Percentiles rank a stretch among this genome's conserved stretches.
Conservation (phyloP, 2,113 vertebrate genomes). For the Tringa solitaria region DNA sequence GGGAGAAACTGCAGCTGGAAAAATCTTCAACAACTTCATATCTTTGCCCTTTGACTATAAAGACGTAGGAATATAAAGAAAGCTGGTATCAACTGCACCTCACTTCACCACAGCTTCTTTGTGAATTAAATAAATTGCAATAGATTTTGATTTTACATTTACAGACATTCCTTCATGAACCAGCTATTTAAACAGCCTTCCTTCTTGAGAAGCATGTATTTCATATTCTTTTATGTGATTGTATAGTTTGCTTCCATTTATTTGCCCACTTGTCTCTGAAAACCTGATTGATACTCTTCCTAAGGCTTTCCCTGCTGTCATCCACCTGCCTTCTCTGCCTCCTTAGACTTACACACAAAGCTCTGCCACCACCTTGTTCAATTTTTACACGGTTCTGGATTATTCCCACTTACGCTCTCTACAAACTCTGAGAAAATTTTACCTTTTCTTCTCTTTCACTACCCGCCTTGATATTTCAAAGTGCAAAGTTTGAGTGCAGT, state of each 20-base stretch:
- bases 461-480: background rate
- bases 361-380: background rate
- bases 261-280: background rate
- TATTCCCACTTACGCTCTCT: background rate
- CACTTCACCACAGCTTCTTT: background rate
- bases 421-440: background rate
- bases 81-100: background rate
- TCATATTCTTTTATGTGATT: background rate
- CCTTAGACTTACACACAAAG: background rate
- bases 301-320: background rate
- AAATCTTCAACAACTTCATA: conserved; percentile 12
- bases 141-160: background rate
- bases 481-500: background rate
- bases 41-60: conserved; percentile 13
- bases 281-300: background rate
- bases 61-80: background rate
- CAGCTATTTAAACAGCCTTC: background rate
- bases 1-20: conserved; percentile 29
- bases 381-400: background rate
- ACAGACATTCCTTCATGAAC: background rate
- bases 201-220: background rate
- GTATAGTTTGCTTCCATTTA: background rate
- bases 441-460: background rate
- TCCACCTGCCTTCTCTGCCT: background rate
- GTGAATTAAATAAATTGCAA: conserved; percentile 11